Evolutionary conservation across 2,113 vertebrate genomes (phyloP).

Genomic region (Pogonocichla stellata): DNA sequence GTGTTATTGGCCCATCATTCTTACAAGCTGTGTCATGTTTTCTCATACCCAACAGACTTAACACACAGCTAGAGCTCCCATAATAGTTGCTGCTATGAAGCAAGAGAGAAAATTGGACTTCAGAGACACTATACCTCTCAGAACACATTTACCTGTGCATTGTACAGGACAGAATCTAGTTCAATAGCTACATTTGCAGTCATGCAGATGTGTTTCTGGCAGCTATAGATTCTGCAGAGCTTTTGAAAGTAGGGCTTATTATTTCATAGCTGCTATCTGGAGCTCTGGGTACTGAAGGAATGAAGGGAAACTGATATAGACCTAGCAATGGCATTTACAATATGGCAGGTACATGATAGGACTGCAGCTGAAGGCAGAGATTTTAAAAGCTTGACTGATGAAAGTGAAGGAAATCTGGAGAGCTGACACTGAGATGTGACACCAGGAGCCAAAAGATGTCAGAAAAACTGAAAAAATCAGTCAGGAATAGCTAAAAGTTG

Average conservation of each 20-base stretch:
- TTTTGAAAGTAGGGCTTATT: neutral
- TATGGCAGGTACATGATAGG: neutral
- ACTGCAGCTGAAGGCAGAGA: neutral
- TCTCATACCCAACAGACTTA: neutral
- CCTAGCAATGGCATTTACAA: neutral
- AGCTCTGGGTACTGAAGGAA: neutral
- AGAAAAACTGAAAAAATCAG: constrained; percentile 20
- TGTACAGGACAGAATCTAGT: neutral
- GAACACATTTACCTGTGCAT: neutral
- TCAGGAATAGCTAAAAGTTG: constrained; percentile 31
- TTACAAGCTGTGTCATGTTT: neutral
- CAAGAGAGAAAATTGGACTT: neutral
- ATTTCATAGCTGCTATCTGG: neutral
- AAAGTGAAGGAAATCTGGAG: constrained; percentile 38
- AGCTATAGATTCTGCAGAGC: neutral
- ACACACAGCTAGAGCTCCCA: neutral
- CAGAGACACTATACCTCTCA: neutral
- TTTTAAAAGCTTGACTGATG: constrained; percentile 32
- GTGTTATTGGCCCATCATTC: neutral
- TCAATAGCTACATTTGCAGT: neutral
- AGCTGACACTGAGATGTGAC: neutral
- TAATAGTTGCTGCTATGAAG: neutral
- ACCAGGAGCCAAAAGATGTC: neutral
- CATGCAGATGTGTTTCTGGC: neutral
- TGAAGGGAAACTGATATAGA: neutral